phyloP scores from a whole-genome alignment of 1,140 invertebrate genomes.

The Chelonus insularis region DNA sequence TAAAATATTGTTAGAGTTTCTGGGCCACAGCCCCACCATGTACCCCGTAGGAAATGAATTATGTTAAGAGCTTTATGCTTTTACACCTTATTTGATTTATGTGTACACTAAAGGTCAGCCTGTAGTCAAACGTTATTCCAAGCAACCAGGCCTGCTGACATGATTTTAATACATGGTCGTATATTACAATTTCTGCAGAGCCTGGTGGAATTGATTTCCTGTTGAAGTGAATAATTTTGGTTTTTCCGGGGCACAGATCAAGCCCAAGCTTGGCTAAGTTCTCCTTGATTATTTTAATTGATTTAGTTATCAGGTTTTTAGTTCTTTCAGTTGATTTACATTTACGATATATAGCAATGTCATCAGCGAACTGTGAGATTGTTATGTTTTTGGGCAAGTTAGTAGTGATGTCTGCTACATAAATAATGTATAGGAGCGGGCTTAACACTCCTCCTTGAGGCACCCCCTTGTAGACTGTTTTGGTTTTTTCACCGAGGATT shows the following conservation, averaged over 20 bases:
- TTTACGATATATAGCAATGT: constrained; percentile 20
- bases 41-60: constrained; percentile 11
- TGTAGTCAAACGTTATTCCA: constrained; percentile 30
- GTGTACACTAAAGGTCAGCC: constrained; percentile 31
- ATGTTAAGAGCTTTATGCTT: constrained; percentile 25
- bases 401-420: constrained; percentile 4
- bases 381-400: not conserved
- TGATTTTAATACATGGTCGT: constrained; percentile 2
- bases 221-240: constrained; percentile 33
- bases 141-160: constrained; percentile 25
- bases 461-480: constrained; percentile 12
- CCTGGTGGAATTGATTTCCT: constrained; percentile 1
- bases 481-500: not conserved
- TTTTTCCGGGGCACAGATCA: constrained; percentile 32
- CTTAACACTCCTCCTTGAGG: constrained; percentile 27
- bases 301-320: not conserved
- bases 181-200: constrained; percentile 9
- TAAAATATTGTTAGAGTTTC: constrained; percentile 22
- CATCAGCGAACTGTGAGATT: constrained; percentile 30
- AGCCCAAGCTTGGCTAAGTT: constrained; percentile 23
- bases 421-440: constrained; percentile 22
- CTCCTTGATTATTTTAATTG: constrained; percentile 3
- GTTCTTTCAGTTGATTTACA: not conserved
- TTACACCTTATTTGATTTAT: constrained; percentile 20
- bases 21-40: constrained; percentile 32